Evolutionary conservation across 1,140 invertebrate genomes (phyloP).

Genomic region (Coenobita brevimanus): DNA sequence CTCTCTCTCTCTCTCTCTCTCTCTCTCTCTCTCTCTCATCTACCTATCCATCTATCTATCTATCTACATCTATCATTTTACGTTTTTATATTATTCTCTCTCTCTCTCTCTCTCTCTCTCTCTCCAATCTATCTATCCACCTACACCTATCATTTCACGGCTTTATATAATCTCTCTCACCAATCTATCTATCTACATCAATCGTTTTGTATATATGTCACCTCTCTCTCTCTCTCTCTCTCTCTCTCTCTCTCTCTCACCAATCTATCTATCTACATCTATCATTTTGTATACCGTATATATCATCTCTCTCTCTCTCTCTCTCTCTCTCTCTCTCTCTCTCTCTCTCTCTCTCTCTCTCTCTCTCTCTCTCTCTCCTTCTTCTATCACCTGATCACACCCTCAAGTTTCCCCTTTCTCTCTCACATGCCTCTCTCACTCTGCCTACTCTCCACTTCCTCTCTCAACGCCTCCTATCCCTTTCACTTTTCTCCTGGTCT

Average conservation of each 20-base stretch:
- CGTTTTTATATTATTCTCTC: too few relatives aligned
- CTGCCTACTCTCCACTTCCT: neutral
- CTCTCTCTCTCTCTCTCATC: too few relatives aligned
- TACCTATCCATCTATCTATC: too few relatives aligned
- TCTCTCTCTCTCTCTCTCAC: neutral
- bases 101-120: too few relatives aligned
- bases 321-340: neutral
- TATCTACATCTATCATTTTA: too few relatives aligned
- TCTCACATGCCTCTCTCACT: neutral
- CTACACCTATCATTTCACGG: too few relatives aligned
- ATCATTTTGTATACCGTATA: neutral
- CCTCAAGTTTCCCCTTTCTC: too few relatives aligned
- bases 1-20: neutral
- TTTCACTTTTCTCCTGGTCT: neutral
- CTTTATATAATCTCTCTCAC: neutral
- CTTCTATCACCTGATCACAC: too few relatives aligned
- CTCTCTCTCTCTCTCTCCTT: constrained; percentile 3
- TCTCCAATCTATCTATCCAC: too few relatives aligned
- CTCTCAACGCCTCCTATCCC: neutral
- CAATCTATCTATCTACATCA: neutral
- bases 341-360: neutral
- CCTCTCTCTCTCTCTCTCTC: neutral
- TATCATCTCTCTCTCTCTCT: neutral
- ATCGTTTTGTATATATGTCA: too few relatives aligned
- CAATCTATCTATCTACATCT: neutral